Conservation (phyloP, 2,797 vertebrate species). For the Melanotaenia nigrans region DNA sequence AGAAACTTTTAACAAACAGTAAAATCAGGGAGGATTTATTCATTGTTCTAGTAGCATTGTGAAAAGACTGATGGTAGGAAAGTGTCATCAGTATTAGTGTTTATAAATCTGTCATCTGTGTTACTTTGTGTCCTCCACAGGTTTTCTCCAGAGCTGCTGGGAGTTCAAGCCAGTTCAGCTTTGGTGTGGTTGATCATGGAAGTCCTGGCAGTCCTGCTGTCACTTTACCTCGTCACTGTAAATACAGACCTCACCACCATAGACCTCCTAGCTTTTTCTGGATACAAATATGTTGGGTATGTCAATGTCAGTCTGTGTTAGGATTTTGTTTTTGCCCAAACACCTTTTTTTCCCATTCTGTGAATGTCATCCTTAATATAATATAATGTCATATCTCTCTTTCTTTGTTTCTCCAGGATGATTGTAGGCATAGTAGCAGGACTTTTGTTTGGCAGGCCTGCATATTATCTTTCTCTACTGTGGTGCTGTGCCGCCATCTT, state of each 20-base stretch:
- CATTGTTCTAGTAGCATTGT: background rate
- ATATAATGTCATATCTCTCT: background rate
- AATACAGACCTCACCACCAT: conserved; percentile 93
- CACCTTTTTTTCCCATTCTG: background rate
- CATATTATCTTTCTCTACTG: conserved; percentile 88
- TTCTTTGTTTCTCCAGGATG: conserved; percentile 83
- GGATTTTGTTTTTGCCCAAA: no score
- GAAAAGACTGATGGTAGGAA: no score
- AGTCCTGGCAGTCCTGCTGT: conserved; percentile 88
- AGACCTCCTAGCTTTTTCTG: conserved; percentile 91
- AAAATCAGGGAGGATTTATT: no score
- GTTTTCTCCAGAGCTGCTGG: conserved; percentile 93
- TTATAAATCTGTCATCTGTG: background rate
- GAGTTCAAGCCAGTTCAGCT: conserved; percentile 92
- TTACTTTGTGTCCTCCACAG: conserved; percentile 60
- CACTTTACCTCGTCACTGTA: conserved; percentile 90
- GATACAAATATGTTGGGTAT: conserved; percentile 95
- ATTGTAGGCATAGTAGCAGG: conserved; percentile 88
- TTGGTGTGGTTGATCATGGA: conserved; percentile 93
- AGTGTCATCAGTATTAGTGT: no score
- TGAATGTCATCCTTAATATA: background rate
- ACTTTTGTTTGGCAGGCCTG: conserved; percentile 88
- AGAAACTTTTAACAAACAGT: no score
- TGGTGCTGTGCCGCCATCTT: conserved; percentile 92
- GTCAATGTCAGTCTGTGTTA: conserved; percentile 23